Conservation (phyloP, 2,797 vertebrate genomes). For the Serranus cabrilla region DNA sequence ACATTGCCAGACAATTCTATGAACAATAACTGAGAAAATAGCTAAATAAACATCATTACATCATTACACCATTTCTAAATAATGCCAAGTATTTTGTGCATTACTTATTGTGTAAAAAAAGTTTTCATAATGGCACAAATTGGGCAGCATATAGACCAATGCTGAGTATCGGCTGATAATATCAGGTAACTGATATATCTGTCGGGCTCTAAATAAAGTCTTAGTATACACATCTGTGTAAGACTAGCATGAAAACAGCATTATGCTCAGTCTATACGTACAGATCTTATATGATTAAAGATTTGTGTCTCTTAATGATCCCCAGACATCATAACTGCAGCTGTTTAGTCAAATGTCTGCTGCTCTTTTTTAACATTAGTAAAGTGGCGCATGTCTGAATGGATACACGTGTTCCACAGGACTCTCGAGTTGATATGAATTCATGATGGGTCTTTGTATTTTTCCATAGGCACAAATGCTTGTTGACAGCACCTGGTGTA, state of each 20-base stretch:
- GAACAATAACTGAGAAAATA: too few species aligned
- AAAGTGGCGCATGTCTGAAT: slow-evolving; percentile 39
- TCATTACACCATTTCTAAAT: too few species aligned
- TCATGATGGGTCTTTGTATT: slow-evolving; percentile 13
- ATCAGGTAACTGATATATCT: too few species aligned
- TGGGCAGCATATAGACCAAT: too few species aligned
- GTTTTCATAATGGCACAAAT: too few species aligned
- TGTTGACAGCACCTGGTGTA: slow-evolving; percentile 60
- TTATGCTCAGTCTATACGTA: background rate
- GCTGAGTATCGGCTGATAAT: too few species aligned
- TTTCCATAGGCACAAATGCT: slow-evolving; percentile 37
- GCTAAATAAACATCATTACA: too few species aligned
- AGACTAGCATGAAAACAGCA: background rate
- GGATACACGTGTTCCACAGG: slow-evolving; percentile 36
- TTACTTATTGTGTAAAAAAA: too few species aligned
- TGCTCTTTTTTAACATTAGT: slow-evolving; percentile 13
- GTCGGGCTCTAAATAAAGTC: background rate
- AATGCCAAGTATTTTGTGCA: too few species aligned
- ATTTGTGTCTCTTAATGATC: slow-evolving; percentile 10
- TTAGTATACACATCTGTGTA: background rate
- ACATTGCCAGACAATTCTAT: too few species aligned
- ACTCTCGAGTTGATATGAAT: slow-evolving; percentile 38
- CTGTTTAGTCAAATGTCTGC: slow-evolving; percentile 25
- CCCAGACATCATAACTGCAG: slow-evolving; percentile 16
- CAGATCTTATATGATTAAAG: background rate